Evolutionary conservation across 2,888 invertebrate species (phyloP), one percentile per base, ranked within the genome.

Genomic region (Pseudococcus longispinus): DNA sequence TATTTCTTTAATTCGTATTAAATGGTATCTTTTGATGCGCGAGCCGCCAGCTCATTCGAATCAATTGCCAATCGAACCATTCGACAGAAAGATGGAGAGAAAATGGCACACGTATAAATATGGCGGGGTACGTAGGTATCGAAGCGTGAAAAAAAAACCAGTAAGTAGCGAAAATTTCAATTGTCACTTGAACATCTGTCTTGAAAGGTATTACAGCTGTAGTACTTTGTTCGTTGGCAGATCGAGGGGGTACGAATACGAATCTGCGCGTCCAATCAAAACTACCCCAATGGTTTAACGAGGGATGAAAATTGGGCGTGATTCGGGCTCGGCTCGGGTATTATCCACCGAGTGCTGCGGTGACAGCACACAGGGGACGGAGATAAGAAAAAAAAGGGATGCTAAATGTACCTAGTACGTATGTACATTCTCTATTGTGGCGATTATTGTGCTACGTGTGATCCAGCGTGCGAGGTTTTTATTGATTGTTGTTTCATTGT

Each of bases 261-360:
- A 86, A 77, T 65, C 84, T 42, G 60, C 8, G 51, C 55, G 70
- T 4, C 86, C 86, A 86, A 86, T 86, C 86, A 86, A 85, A 85
- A 86, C 77, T 74, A 77, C 15, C 74, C 86, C 74, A n/a, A 46
- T 29, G 55, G 44, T 86, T 86, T 77, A 86, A 86, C 86, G 86
- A 86, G 86, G 86, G 86, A 86, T 86, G 80, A 86, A 85, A 86
- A 86, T 86, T 86, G 86, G 86, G 86, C 86, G 86, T 86, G 86
- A 86, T 86, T 51, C 86, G 55, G 20, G 60, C 20, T 60, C 60
- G 44, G 13, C 3, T 4, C 2, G 23, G 77, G 55, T 51, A 77
- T 51, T 86, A 86, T 80, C 86, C 86, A 32, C 65, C 20, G 51
- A 55, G 74, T 44, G 23, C 13, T 20, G 23, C 8, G 55, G 55